Percentiles rank a stretch among this genome's conserved stretches.
Conservation (phyloP, 1,140 invertebrate species). For the Cydia strobilella region DNA sequence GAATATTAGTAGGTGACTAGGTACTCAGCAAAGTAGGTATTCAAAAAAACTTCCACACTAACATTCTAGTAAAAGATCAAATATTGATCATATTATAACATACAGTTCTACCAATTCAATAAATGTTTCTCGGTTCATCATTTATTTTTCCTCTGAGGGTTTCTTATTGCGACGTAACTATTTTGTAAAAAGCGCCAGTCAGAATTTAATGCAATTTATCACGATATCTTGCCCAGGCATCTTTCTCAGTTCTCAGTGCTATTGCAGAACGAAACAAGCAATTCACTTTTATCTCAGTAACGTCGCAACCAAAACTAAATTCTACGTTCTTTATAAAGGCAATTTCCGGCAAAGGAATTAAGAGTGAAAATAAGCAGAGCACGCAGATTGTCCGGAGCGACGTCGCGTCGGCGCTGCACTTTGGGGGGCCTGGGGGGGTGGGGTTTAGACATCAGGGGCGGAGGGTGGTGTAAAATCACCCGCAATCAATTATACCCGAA, state of each 20-base stretch:
- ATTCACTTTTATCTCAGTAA: conserved; percentile 46
- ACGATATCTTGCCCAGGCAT: conserved; percentile 17
- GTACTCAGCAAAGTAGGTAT: too few relatives aligned
- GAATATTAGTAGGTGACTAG: too few relatives aligned
- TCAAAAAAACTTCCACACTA: too few relatives aligned
- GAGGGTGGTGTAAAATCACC: conserved; percentile 75
- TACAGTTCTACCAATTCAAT: too few relatives aligned
- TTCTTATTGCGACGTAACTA: background rate
- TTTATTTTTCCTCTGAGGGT: background rate
- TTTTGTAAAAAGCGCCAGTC: background rate
- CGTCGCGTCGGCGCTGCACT: conserved; percentile 71
- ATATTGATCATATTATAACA: too few relatives aligned
- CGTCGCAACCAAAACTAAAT: conserved; percentile 49
- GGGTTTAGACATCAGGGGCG: conserved; percentile 58
- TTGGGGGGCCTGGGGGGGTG: conserved; percentile 51
- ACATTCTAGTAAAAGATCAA: too few relatives aligned
- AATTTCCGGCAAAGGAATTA: conserved; percentile 77
- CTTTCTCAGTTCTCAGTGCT: conserved; percentile 4
- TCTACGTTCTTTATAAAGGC: conserved; percentile 71
- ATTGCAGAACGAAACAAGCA: conserved; percentile 33
- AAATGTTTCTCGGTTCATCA: too few relatives aligned
- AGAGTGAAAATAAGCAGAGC: conserved; percentile 77
- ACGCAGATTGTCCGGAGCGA: conserved; percentile 78
- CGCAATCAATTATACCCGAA: conserved; percentile 79
- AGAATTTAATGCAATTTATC: conserved; percentile 16